These are phyloP conservation scores for Heliconius cydno DNA, from an alignment of 2,888 invertebrate species.

Conservation along the genomic window DNA sequence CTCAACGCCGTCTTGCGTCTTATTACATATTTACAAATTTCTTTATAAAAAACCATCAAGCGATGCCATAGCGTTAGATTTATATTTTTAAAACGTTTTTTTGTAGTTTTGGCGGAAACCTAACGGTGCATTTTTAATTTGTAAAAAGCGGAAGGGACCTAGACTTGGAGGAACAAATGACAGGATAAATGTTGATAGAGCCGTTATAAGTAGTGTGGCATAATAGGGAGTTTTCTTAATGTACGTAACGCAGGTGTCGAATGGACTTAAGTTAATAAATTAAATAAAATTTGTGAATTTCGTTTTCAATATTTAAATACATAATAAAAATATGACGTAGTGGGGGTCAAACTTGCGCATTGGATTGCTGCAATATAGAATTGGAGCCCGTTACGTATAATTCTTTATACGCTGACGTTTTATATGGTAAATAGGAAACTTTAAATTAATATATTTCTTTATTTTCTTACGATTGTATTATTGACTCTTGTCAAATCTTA, in stretches of 20 bases:
- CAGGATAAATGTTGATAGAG: conserved; percentile 56
- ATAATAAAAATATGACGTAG: neutral
- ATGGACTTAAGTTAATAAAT: neutral
- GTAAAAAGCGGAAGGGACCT: conserved; percentile 65
- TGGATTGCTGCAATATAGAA: no score
- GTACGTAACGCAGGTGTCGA: conserved; percentile 5
- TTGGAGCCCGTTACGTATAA: no score
- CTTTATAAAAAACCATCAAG: neutral
- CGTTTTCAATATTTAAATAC: neutral
- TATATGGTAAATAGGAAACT: no score
- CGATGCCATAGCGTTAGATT: neutral
- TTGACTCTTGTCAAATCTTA: no score
- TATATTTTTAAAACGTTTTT: neutral
- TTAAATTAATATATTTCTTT: no score
- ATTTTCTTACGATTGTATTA: no score
- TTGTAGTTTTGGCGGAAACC: conserved; percentile 41
- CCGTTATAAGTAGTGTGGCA: conserved; percentile 42
- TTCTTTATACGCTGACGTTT: no score
- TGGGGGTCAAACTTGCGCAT: no score
- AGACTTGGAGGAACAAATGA: conserved; percentile 48
- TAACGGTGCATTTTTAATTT: conserved; percentile 55
- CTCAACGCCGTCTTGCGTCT: neutral
- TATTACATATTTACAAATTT: no score
- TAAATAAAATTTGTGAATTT: neutral
- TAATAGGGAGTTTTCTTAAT: conserved; percentile 7